These are phyloP conservation scores for Bugula neritina DNA, from an alignment of 2,888 invertebrate genomes.

Conservation along the genomic window DNA sequence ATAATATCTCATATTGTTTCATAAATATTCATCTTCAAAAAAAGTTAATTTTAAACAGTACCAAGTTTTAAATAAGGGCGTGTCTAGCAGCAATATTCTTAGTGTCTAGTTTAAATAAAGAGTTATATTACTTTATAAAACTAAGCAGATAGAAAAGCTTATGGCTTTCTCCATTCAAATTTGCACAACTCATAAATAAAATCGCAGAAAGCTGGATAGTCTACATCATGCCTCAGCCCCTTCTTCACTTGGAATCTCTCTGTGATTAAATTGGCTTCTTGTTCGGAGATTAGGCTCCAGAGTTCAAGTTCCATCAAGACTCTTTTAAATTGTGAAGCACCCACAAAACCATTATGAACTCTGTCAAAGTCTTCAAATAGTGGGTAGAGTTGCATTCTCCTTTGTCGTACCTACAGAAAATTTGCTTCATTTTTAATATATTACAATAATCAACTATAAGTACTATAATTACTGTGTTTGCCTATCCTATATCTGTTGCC, in stretches of 20 bases:
- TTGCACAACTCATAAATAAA: conserved; percentile 43
- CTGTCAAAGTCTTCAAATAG: conserved; percentile 52
- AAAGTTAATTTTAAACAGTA: no score
- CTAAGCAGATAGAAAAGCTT: not conserved
- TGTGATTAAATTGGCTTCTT: conserved; percentile 45
- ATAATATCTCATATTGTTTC: no score
- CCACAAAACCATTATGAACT: conserved; percentile 51
- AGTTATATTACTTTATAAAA: no score
- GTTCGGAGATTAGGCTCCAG: conserved; percentile 44
- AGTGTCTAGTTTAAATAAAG: no score
- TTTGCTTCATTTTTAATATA: no score
- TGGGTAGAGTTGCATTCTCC: conserved; percentile 52
- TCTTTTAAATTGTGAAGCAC: conserved; percentile 50
- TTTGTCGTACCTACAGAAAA: conserved; percentile 46
- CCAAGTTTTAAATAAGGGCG: no score
- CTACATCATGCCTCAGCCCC: conserved; percentile 45
- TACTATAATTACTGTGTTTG: no score
- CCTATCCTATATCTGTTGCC: no score
- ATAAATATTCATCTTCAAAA: no score
- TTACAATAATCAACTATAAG: no score
- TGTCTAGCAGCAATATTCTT: no score
- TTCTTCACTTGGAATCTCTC: conserved; percentile 48
- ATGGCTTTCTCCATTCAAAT: conserved; percentile 45
- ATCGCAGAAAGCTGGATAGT: conserved; percentile 50
- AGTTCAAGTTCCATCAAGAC: conserved; percentile 50